Evolutionary conservation across 1,140 invertebrate species (phyloP), one percentile per base, ranked within the genome.

Genomic region (Apis mellifera): DNA sequence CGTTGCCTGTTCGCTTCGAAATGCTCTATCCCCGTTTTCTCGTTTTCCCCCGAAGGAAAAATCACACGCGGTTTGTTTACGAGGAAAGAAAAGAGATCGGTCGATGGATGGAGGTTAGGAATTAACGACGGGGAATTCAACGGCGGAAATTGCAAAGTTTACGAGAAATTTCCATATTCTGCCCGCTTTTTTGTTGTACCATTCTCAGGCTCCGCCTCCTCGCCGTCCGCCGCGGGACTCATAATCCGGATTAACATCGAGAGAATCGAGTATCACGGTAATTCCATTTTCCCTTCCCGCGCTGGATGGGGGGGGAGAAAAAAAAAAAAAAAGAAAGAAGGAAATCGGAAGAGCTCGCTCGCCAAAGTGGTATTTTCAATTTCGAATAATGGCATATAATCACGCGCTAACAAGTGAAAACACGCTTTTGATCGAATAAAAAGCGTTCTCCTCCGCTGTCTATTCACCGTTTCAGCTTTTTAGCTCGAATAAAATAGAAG

Each of bases 371-470:
- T 75, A 82, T 68, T 76, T 80, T 82, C 75, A 82, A 76, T 82
- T 80, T 68, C 73, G 72, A 81, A 76, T 76, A 80, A 73, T 73
- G 26, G 64, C 21, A 54, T 54, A 82, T 82, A 82, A 82, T 82
- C 72, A 72, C 55, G 19, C 73, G 23, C 64, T 76, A 82, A 82
- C 79, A 48, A 65, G 54, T n/a, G 73, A 82, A 82, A 82, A 82
- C 79, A 69, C 19, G 72, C 79, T 76, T 82, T 82, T 52, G 79
- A 82, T 82, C 79, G 73, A 76, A 76, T 82, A 68, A 76, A 81
- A 81, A 57, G 62, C 62, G 60, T 64, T 68, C 7, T 81, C 62
- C 79, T 52, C 79, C n/a, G 17, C n/a, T 68, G 52, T 70, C 64
- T 42, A 69, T 82, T 76, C 79, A 76, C 42, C 79, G 73, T n/a